Percentiles rank a stretch among this genome's conserved stretches.
phyloP scores from a whole-genome alignment of 2,797 vertebrate genomes.

The Sphenopsis melanotis region DNA sequence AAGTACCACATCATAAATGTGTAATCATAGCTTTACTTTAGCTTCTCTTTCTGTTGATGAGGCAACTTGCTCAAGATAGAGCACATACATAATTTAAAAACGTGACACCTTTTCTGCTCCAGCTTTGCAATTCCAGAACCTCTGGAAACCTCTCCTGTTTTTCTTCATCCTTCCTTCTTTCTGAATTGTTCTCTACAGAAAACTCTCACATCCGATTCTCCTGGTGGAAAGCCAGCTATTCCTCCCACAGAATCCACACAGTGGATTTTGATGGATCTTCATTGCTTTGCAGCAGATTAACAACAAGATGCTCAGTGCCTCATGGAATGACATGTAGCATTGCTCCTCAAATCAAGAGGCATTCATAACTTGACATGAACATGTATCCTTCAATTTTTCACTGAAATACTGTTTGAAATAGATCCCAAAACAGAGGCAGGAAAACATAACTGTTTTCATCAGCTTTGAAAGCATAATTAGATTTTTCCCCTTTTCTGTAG shows the following conservation, averaged over 20 bases:
- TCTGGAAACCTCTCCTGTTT: neutral
- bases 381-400: neutral
- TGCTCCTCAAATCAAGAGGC: neutral
- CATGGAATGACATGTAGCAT: neutral
- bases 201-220: neutral
- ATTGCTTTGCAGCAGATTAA: neutral
- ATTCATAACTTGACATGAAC: neutral
- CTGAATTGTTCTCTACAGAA: neutral
- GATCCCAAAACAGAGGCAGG: neutral
- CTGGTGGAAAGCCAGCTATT: neutral
- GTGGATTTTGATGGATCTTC: neutral
- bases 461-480: neutral
- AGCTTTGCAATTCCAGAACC: neutral
- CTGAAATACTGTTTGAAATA: neutral
- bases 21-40: neutral
- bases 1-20: neutral
- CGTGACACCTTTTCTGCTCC: neutral
- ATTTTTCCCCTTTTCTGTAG: neutral
- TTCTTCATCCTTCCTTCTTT: neutral
- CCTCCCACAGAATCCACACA: neutral
- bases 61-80: neutral
- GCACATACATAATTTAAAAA: neutral
- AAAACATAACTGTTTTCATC: neutral
- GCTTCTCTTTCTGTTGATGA: neutral
- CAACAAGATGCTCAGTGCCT: neutral